Evolutionary conservation across 2,797 vertebrate genomes (phyloP).

Genomic region (Amazona finschi): DNA sequence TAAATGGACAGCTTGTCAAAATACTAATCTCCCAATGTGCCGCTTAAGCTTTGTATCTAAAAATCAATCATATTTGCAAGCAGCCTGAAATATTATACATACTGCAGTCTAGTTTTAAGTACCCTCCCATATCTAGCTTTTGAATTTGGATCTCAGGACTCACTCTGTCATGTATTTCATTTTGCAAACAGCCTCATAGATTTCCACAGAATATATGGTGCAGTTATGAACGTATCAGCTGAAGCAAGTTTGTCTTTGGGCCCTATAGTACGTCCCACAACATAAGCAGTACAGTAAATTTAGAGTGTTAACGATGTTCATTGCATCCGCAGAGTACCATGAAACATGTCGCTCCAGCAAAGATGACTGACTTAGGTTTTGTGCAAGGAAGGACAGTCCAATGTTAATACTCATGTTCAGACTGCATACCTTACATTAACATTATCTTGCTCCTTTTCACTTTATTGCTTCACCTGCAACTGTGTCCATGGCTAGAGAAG

Average conservation of each 20-base stretch:
- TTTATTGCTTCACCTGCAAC: background rate
- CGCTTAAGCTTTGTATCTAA: conserved; percentile 6
- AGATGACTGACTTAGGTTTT: background rate
- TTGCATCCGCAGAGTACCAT: background rate
- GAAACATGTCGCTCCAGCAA: background rate
- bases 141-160: background rate
- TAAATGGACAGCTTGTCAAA: background rate
- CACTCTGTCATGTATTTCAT: background rate
- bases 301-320: accelerated
- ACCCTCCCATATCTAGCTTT: background rate
- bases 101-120: background rate
- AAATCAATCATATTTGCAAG: conserved; percentile 30
- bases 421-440: background rate
- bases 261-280: background rate
- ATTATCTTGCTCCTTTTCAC: background rate
- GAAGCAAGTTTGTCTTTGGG: background rate
- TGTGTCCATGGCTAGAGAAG: background rate
- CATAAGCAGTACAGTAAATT: background rate
- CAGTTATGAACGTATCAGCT: background rate
- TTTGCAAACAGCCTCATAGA: background rate
- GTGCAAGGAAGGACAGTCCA: background rate
- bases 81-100: background rate
- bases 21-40: background rate
- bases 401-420: background rate
- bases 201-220: background rate